Evolutionary conservation across 2,888 invertebrate species (phyloP), one percentile per base, ranked within the genome.

Genomic region (Ceramica pisi): DNA sequence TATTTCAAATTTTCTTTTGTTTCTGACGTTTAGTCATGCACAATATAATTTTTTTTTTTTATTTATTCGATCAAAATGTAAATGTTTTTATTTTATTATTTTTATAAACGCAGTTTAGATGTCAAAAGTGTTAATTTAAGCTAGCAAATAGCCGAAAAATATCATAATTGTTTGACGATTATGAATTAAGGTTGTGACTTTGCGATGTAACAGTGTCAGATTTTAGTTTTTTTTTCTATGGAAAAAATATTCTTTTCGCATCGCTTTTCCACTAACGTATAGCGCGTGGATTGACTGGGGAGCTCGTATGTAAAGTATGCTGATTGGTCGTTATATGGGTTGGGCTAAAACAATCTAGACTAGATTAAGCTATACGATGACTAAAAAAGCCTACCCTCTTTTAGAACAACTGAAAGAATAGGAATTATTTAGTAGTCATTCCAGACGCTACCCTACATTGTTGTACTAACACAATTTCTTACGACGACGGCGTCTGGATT

Each of bases 391-490:
- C 1, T 21, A 3, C 19, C 1, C 1, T 19, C 21, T 67, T 21
- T 53, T 21, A 38, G 23, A 69, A 46, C 16, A 31, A 71, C 23
- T 41, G 1, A 21, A 48, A 41, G 23, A 59, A 41, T 41, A 2
- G 9, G 14, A 38, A 44, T 64, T 51, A 57, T 31, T 57, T 48
- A 63, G n/a, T 41, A 41, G 41, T 23, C 4, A 35, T 56, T n/a
- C 23, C 16, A 56, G 63, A 73, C 21, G 55, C 55, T 48, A 41
- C 48, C 16, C 31, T 12, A 72, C 38, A 56, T 71, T 63, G 10
- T 56, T 50, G 44, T 12, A 55, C n/a, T 73, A 35, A 73, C 41
- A 73, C 41, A 35, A 56, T 56, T 71, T 56, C 48, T n/a, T 31
- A 35, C 46, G 48, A 41, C n/a, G 23, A 41, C 53, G 23, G 8